phyloP scores from a whole-genome alignment of 2,797 vertebrate genomes.

The Takifugu rubripes region DNA sequence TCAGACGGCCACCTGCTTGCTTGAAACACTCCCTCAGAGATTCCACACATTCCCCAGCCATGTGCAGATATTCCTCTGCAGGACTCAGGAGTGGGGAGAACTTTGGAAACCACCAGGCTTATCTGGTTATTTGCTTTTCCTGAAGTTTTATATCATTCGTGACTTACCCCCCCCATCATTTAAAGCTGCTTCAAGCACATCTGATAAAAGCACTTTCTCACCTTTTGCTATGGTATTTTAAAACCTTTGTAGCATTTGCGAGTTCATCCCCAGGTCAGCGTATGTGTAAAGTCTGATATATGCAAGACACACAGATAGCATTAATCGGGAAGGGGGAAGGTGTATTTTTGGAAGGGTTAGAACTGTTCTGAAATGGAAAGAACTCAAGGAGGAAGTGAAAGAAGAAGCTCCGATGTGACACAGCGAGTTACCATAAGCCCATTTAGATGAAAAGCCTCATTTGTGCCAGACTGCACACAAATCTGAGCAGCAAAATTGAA shows the following conservation, averaged over 20 bases:
- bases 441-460: background rate
- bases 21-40: constrained; percentile 53
- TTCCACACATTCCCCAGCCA: constrained; percentile 65
- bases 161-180: background rate
- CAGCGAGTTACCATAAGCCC: background rate
- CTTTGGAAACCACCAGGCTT: background rate
- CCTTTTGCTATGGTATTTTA: constrained; percentile 1
- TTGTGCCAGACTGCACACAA: background rate
- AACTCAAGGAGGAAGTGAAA: constrained; percentile 23
- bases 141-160: constrained; percentile 7
- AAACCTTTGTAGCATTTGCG: background rate
- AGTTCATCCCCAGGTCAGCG: constrained; percentile 16
- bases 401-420: background rate
- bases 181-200: constrained; percentile 8
- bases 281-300: background rate
- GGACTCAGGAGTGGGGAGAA: constrained; percentile 42
- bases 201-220: too few species aligned
- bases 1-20: constrained; percentile 57
- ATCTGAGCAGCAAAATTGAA: background rate
- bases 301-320: background rate
- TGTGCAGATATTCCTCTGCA: constrained; percentile 41
- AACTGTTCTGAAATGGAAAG: background rate
- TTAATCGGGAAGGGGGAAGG: background rate
- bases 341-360: background rate
- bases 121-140: background rate